A percentile compares a stretch with the other conserved stretches of the same genome.
Conservation (phyloP, 2,888 invertebrate genomes). For the Cephus spinipes region DNA sequence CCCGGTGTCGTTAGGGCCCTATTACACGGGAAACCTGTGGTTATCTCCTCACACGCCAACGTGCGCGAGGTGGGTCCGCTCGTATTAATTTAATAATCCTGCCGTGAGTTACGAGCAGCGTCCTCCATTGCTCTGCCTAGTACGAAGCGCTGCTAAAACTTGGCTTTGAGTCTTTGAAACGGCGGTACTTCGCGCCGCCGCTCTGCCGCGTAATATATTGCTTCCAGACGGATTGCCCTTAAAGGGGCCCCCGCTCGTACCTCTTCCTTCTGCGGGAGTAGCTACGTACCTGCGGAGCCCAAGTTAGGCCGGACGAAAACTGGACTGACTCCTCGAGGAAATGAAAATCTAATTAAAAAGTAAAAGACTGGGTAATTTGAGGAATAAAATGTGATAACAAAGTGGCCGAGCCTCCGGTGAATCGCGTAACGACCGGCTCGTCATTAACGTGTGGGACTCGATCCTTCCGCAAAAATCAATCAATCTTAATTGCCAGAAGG, state of each 20-base stretch:
- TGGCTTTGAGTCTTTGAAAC: conserved; percentile 12
- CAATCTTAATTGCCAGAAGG: conserved; percentile 47
- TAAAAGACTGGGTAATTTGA: neutral
- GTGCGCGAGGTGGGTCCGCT: conserved; percentile 31
- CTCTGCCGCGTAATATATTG: conserved; percentile 24
- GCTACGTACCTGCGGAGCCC: neutral
- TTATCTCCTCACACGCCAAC: conserved; percentile 37
- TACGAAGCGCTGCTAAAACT: conserved; percentile 16
- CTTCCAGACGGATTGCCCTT: conserved; percentile 18
- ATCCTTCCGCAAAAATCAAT: conserved; percentile 43
- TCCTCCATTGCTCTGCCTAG: conserved; percentile 16
- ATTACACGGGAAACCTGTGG: conserved; percentile 42
- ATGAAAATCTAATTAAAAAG: neutral
- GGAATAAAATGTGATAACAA: neutral
- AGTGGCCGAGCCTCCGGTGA: neutral
- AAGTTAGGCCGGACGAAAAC: neutral
- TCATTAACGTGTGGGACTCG: neutral
- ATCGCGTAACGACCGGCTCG: neutral
- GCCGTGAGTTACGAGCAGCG: conserved; percentile 42
- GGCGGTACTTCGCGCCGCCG: conserved; percentile 12
- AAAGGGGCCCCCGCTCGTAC: conserved; percentile 7
- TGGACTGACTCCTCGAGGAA: neutral
- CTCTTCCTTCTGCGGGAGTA: neutral
- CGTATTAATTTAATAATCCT: conserved; percentile 48
- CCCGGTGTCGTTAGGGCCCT: conserved; percentile 41